Base-by-base conservation (phyloP, 2,113 vertebrate genomes). In the Nyctereutes procyonoides region DNA sequence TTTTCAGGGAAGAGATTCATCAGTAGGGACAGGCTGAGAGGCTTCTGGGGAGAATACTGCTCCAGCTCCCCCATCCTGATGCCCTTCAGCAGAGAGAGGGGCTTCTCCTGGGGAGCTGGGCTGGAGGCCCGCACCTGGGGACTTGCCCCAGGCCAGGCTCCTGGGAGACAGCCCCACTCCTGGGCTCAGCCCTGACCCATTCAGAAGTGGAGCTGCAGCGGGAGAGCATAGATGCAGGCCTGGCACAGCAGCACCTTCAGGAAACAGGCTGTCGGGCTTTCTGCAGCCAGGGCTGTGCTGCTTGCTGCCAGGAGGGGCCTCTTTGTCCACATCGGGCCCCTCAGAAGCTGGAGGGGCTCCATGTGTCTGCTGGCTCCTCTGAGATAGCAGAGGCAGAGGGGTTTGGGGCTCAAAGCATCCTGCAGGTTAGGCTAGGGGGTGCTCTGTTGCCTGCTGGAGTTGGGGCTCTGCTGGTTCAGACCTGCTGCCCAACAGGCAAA, bases 1-100 rank as follows among this genome's bases (percentile, higher is more conserved):
- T 85, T 93, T 69, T 83, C 26, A 55, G 84, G 90, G 67, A 88
- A 88, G 85, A n/a, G 53, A 79, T 77, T 83, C 63, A 88, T 88
- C 77, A 62, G 51, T 4, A 1, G 56, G 55, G 62, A 81, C 2
- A 15, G 10, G 63, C 32, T n/a, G 73, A 85, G 91, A 32, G n/a
- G 62, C 24, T 85, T 79, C 73, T 1, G 2, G 58, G 82, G 26
- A 51, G 77, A 35, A 77, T 0, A 1, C 26, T 0, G 26, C 82
- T 73, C 38, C 3, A 15, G 51, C 20, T 30, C 10, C 58, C 1
- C 0, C 0, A 5, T n/a, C 65, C 48, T 30, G 30, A 2, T 26
- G 16, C 63, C 87, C 83, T 81, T 62, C 38, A 60, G 53, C 15
- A 13, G 38, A 55, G 38, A 79, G 76, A 5, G 63, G 71, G 20